These are phyloP conservation scores for Diloba caeruleocephala DNA, from an alignment of 2,888 invertebrate species.

Conservation along the genomic window DNA sequence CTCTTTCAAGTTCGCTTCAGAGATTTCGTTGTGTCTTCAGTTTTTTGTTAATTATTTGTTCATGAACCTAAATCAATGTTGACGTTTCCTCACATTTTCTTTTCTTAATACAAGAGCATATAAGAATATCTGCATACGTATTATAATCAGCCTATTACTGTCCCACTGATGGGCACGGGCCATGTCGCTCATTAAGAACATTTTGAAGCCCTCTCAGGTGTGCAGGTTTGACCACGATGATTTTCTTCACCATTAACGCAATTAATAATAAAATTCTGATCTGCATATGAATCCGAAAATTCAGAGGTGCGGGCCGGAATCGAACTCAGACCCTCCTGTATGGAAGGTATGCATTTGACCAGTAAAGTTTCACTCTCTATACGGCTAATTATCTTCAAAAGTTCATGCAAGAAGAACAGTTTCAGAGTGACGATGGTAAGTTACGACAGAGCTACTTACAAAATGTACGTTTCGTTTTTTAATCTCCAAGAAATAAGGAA, in stretches of 20 bases:
- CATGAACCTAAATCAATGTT: slow-evolving; percentile 30
- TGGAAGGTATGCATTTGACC: no score
- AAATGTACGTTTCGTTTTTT: slow-evolving; percentile 32
- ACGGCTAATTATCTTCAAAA: slow-evolving; percentile 27
- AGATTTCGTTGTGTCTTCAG: slow-evolving; percentile 50
- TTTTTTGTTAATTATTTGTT: slow-evolving; percentile 44
- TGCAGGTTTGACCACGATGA: no score
- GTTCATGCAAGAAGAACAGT: slow-evolving; percentile 9
- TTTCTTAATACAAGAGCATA: slow-evolving; percentile 34
- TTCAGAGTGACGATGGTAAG: neutral
- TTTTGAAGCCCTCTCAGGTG: no score
- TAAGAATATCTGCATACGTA: slow-evolving; percentile 10
- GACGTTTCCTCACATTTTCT: slow-evolving; percentile 31
- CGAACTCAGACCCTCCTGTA: no score
- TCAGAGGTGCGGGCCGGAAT: no score
- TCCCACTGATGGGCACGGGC: no score
- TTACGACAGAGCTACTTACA: slow-evolving; percentile 26
- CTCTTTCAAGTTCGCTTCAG: slow-evolving; percentile 52
- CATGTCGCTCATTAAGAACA: no score
- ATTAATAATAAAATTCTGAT: no score
- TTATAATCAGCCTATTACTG: no score
- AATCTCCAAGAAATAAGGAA: slow-evolving; percentile 38
- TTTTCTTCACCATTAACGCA: no score
- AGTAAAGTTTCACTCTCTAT: no score
- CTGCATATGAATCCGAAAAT: no score